Conservation (phyloP, 2,113 vertebrate species). For the Dicerorhinus sumatrensis region DNA sequence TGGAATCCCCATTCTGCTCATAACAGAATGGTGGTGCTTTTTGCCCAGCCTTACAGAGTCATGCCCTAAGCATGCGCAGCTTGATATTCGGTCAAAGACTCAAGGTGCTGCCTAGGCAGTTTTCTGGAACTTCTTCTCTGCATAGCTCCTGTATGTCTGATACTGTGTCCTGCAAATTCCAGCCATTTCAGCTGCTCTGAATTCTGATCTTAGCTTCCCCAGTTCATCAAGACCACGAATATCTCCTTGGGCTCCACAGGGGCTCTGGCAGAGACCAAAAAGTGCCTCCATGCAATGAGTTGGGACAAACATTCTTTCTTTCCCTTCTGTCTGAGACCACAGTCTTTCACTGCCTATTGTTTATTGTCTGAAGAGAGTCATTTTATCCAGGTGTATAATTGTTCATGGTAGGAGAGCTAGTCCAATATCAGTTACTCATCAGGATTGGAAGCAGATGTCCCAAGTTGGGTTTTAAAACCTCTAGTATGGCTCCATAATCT, state of each 20-base stretch:
- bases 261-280: not conserved
- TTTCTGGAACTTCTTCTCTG: not conserved
- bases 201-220: not conserved
- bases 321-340: not conserved
- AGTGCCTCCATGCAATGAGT: not conserved
- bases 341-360: not conserved
- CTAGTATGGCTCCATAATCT: not conserved
- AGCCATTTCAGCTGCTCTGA: not conserved
- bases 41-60: not conserved
- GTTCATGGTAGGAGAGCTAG: not conserved
- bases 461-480: not conserved
- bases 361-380: not conserved
- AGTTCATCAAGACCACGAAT: not conserved
- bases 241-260: not conserved
- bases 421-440: not conserved
- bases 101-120: not conserved
- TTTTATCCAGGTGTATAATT: not conserved
- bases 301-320: not conserved
- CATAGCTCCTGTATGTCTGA: not conserved
- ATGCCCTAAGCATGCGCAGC: accelerated
- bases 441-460: not conserved
- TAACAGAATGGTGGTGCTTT: not conserved
- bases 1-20: not conserved
- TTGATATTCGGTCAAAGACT: not conserved
- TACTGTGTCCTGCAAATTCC: not conserved